phyloP scores from a whole-genome alignment of 2,113 vertebrate species.

The Myotis brandtii region DNA sequence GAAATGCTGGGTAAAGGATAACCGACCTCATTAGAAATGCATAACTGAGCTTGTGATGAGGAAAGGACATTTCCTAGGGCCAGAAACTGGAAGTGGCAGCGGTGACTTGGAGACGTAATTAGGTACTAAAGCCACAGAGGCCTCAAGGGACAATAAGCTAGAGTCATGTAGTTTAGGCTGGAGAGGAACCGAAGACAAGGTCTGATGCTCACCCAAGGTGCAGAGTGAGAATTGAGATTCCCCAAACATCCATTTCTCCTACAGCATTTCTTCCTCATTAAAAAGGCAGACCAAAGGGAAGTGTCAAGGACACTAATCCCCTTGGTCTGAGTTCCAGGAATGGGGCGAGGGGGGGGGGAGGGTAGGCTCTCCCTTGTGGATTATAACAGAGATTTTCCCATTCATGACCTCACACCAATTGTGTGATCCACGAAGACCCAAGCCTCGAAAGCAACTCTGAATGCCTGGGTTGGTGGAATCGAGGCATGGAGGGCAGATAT shows the following conservation, averaged over 20 bases:
- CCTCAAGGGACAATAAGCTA: background rate
- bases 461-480: background rate
- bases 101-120: background rate
- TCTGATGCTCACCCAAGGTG: background rate
- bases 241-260: background rate
- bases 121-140: background rate
- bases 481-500: background rate
- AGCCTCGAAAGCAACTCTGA: background rate
- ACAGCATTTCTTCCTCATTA: background rate
- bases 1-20: slow-evolving; percentile 12
- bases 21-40: slow-evolving; percentile 10
- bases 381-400: background rate
- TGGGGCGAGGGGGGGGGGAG: no score
- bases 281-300: background rate
- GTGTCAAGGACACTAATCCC: background rate
- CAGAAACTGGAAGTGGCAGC: background rate
- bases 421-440: background rate
- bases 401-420: background rate
- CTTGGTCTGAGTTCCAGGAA: background rate
- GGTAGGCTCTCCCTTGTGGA: background rate
- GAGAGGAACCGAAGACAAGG: background rate
- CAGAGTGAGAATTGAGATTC: background rate
- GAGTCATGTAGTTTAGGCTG: background rate
- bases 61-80: slow-evolving; percentile 30
- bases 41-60: background rate